Conservation (phyloP, 92 coral and sea anemone genomes). For the Heliopora coerulea region DNA sequence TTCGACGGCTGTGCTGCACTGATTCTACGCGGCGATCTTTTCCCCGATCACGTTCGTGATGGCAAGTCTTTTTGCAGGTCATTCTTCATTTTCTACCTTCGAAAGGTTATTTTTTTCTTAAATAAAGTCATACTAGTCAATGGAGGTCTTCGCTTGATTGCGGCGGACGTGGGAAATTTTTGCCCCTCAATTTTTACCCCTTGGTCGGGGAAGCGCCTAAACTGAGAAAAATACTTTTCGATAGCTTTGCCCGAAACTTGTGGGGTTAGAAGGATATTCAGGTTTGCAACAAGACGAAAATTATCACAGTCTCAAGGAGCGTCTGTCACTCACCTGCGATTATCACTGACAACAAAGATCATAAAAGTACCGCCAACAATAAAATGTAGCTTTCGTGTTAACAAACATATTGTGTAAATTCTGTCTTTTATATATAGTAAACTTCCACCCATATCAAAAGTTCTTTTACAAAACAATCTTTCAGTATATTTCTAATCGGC, state of each 20-base stretch:
- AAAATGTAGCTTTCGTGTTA: background rate
- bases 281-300: background rate
- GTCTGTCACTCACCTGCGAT: conserved; percentile 29
- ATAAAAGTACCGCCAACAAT: conserved; percentile 21
- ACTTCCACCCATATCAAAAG: background rate
- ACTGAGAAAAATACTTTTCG: background rate
- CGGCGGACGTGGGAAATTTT: too few relatives aligned
- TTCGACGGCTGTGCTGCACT: background rate
- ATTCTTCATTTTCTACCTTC: background rate
- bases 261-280: background rate
- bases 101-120: background rate
- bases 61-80: background rate
- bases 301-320: background rate
- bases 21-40: background rate
- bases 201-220: too few relatives aligned
- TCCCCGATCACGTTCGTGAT: background rate
- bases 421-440: background rate
- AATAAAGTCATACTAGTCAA: background rate
- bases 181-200: too few relatives aligned
- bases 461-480: too few relatives aligned
- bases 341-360: conserved; percentile 23
- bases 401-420: conserved; percentile 8
- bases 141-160: background rate
- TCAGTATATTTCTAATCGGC: too few relatives aligned
- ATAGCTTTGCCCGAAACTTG: background rate